These are phyloP conservation scores for Pangasius macronema DNA, from an alignment of 2,797 vertebrate genomes.

Conservation along the genomic window DNA sequence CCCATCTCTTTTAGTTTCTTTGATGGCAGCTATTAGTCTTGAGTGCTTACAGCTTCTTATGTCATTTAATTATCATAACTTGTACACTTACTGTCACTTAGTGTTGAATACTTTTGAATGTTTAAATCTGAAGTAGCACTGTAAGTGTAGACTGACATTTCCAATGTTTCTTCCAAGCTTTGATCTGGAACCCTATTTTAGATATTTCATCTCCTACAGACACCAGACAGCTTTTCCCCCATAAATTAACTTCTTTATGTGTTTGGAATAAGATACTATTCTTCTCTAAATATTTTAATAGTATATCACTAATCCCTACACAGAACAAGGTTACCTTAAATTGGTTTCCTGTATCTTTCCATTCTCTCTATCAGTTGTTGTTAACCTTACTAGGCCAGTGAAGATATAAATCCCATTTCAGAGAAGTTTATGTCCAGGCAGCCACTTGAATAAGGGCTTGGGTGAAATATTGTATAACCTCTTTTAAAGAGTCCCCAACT, in stretches of 20 bases:
- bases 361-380: neutral
- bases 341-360: neutral
- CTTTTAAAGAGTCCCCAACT: neutral
- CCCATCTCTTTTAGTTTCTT: slow-evolving; percentile 5
- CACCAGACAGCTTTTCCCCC: neutral
- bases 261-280: neutral
- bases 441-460: neutral
- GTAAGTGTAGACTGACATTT: neutral
- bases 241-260: neutral
- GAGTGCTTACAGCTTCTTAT: slow-evolving; percentile 23
- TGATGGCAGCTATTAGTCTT: slow-evolving; percentile 39
- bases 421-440: neutral
- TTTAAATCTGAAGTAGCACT: neutral
- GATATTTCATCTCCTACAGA: too few species aligned
- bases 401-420: neutral
- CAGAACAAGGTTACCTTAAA: neutral
- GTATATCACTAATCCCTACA: neutral
- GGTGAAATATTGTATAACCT: neutral
- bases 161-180: neutral
- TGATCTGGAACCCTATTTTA: neutral
- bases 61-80: slow-evolving; percentile 10
- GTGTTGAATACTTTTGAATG: neutral
- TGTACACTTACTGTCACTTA: neutral
- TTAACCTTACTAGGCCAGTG: neutral
- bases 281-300: neutral